Evolutionary conservation across 2,113 vertebrate species (phyloP), one percentile per base, ranked within the genome.

Genomic region (Phalacrocorax brasilianus): DNA sequence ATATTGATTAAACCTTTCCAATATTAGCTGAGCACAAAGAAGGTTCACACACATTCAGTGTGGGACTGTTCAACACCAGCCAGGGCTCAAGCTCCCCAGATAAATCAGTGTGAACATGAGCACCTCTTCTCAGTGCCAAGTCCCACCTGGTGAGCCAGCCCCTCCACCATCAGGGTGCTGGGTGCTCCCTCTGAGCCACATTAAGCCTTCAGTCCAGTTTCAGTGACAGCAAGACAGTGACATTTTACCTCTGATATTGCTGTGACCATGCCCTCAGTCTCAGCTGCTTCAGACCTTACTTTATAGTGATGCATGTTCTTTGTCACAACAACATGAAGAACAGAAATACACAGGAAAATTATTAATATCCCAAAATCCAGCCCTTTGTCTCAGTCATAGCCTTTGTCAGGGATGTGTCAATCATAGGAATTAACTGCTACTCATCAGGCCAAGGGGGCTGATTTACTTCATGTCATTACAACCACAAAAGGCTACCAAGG

Each of bases 11-110:
- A 53, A 59, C 2, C 0, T 55, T 59, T 20, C 32, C 68, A 53
- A 18, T 2, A 4, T 14, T 27, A 33, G n/a, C 75, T 71, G 62
- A 78, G 33, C 7, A 40, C 12, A 62, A 58, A 75, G 67, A 35
- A 15, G 0, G 1, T 7, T 44, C 9, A 0, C 4, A 1, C 21
- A 7, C 16, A 22, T 14, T 65, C 50, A 2, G 14, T 1, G 10
- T n/a, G 56, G 22, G n/a, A 2, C 8, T 47, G 24, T 10, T 5
- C 2, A 0, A 13, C 50, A 5, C 9, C 66, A 47, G 28, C 6
- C 45, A 63, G 65, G 19, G 56, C 75, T 56, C 66, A 15, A 62
- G 32, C 20, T 79, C 19, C 30, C 72, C 2, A 3, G 10, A 33
- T 11, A 5, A 32, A 9, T 6, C 35, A 47, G 44, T 1, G 1